A percentile compares a stretch with the other conserved stretches of the same genome.
Conservation (phyloP, 2,888 invertebrate species). For the Sarcophaga variegata region DNA sequence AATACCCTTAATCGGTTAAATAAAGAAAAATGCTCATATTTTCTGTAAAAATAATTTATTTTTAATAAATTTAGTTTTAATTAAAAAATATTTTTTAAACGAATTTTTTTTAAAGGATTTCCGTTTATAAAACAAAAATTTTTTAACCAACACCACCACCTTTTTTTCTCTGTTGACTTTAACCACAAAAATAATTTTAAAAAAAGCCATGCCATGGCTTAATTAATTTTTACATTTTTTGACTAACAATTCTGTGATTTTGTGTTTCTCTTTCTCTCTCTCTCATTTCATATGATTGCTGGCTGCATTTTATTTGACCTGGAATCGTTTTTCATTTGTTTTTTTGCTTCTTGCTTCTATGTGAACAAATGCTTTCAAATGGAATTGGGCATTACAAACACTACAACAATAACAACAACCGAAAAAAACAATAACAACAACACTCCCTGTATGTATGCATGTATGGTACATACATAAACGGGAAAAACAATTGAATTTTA, state of each 20-base stretch:
- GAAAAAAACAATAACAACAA: background rate
- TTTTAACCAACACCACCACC: background rate
- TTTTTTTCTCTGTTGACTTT: background rate
- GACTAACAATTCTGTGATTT: conserved; percentile 32
- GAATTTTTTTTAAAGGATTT: conserved; percentile 1
- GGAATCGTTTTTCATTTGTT: background rate
- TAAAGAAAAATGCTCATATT: too few relatives aligned
- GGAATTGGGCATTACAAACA: conserved; percentile 8
- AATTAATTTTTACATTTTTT: conserved; percentile 34
- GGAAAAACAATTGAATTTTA: conserved; percentile 49
- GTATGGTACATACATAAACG: background rate
- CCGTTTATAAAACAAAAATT: background rate
- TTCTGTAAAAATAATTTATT: too few relatives aligned
- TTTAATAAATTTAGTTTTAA: too few relatives aligned
- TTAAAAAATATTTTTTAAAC: too few relatives aligned
- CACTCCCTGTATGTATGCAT: background rate
- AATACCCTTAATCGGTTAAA: too few relatives aligned
- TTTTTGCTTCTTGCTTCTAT: background rate
- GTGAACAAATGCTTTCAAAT: background rate
- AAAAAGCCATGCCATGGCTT: background rate
- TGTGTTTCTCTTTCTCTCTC: background rate
- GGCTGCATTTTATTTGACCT: background rate
- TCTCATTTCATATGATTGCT: conserved; percentile 29
- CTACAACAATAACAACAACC: conserved; percentile 2
- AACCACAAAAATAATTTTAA: background rate